Evolutionary conservation across 2,113 vertebrate genomes (phyloP), one percentile per base, ranked within the genome.

Genomic region (Aviceda subcristata): DNA sequence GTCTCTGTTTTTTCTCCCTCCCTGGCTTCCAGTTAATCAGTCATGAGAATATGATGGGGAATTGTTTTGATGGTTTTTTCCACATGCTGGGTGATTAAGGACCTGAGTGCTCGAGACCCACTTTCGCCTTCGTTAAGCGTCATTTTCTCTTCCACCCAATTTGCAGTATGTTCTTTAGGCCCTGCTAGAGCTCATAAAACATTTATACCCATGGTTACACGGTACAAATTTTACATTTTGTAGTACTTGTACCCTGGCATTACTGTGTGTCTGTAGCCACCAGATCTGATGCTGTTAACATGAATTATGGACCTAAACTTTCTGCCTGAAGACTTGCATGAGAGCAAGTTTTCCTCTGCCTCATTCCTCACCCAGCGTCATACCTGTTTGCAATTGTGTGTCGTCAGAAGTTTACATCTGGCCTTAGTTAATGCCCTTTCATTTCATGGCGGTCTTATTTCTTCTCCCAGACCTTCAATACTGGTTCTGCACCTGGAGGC

Each of bases 161-260:
- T 80, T 81, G 38, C 64, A 81, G 6, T 94, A 86, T 80, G 83
- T 92, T 95, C 77, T 91, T 86, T 59, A 88, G 76, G 59, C 80
- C 50, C 76, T 67, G 86, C 79, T 96, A 86, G 93, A 92, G 72
- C 64, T 94, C 59, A 50, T 92, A 68, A 91, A 92, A 95, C 56
- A 43, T 95, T 96, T 69, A 86, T 92, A 63, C 38, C 51, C 1
- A 3, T 80, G 64, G n/a, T 92, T 95, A 62, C 4, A 5, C 0
- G 2, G 79, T 71, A 64, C 84, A 79, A 63, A 88, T 68, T 46
- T 8, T 74, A 17, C 41, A 26, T 91, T 92, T 57, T 71, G 51
- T 73, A 77, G 32, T 68, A 43, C 51, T 92, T 74, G 26, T 46
- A 45, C 29, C 38, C 38, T 22, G 23, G 53, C 45, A 78, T 78